A percentile compares a stretch with the other conserved stretches of the same genome.
Evolutionary conservation across 2,888 invertebrate genomes (phyloP).

Genomic region (Tenodera sinensis): DNA sequence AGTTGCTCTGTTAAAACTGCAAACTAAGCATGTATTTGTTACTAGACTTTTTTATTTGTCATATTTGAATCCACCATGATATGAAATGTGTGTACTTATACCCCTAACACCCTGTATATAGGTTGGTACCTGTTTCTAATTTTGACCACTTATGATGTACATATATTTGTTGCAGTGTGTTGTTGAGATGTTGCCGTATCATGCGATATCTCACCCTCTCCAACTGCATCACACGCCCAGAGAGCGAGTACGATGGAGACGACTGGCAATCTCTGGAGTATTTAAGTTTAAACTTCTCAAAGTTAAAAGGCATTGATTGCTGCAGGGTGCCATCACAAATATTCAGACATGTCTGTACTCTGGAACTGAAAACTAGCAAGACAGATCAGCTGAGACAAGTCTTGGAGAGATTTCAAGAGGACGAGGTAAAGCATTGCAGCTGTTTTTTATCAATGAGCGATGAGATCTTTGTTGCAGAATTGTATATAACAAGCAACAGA

Average conservation of each 20-base stretch:
- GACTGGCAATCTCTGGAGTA: not conserved
- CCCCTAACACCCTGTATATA: too few relatives aligned
- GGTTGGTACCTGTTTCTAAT: too few relatives aligned
- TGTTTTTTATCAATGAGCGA: too few relatives aligned
- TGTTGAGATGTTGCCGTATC: not conserved
- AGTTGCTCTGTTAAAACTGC: too few relatives aligned
- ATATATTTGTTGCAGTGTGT: not conserved
- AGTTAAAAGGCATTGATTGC: not conserved
- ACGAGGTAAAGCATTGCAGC: not conserved
- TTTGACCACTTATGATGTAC: too few relatives aligned
- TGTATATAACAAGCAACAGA: too few relatives aligned
- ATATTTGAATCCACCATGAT: too few relatives aligned
- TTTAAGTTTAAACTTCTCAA: not conserved
- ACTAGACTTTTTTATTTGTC: too few relatives aligned
- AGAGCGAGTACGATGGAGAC: not conserved
- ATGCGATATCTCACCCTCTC: not conserved
- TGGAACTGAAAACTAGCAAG: not conserved
- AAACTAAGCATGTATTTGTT: too few relatives aligned
- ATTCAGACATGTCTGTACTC: not conserved
- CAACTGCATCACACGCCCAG: not conserved
- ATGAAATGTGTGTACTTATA: too few relatives aligned
- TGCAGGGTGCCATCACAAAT: not conserved
- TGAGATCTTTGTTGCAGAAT: too few relatives aligned
- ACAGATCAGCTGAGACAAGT: not conserved
- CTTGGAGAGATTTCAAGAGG: not conserved